Evolutionary conservation across 2,888 invertebrate species (phyloP).

Genomic region (Drosophila rubida): DNA sequence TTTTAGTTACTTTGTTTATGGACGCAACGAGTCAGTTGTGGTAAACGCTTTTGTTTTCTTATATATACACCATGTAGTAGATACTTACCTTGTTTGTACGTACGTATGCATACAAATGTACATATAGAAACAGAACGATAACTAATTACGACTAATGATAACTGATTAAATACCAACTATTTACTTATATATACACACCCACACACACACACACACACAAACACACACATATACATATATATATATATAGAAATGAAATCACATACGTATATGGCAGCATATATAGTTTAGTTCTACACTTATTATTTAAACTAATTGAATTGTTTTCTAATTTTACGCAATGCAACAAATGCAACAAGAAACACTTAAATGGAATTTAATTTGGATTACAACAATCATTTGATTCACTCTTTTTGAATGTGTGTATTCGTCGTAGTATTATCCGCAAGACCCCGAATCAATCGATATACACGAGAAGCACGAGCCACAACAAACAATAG

Average conservation of each 20-base stretch:
- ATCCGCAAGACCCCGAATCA: conserved; percentile 75
- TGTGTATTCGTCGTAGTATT: conserved; percentile 81
- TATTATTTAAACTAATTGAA: conserved; percentile 74
- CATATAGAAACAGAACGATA: conserved; percentile 38
- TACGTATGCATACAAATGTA: conserved; percentile 52
- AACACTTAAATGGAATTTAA: conserved; percentile 37
- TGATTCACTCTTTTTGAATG: no score
- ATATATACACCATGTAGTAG: conserved; percentile 37
- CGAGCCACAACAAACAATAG: conserved; percentile 2
- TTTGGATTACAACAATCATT: conserved; percentile 44
- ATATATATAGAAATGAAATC: conserved; percentile 34
- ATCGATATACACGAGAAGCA: not conserved
- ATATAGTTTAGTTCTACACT: conserved; percentile 59
- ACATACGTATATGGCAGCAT: conserved; percentile 47
- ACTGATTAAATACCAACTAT: conserved; percentile 43
- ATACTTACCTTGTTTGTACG: conserved; percentile 51
- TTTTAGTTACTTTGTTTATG: conserved; percentile 68
- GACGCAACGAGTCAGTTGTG: conserved; percentile 72
- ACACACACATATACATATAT: conserved; percentile 50
- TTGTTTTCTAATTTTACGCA: conserved; percentile 80
- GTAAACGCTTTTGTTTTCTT: conserved; percentile 71
- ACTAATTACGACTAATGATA: conserved; percentile 39
- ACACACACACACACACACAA: no score
- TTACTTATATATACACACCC: conserved; percentile 53
- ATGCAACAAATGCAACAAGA: conserved; percentile 48